Base-by-base conservation (phyloP, 2,888 invertebrate species). In the Cactoblastis cactorum region DNA sequence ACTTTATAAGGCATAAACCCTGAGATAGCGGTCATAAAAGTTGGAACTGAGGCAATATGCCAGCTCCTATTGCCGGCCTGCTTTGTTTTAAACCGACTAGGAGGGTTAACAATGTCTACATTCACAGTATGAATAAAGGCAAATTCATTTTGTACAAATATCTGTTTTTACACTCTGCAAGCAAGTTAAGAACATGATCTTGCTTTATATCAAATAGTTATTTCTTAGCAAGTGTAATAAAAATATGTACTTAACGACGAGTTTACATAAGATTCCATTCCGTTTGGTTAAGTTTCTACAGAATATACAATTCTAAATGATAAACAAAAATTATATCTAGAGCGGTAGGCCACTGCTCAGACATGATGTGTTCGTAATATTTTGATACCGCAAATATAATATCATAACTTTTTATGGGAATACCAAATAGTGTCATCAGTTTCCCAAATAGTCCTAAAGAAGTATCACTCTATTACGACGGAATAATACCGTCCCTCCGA, bases 1-100 rank as follows among this genome's bases (percentile, higher is more conserved):
- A 75, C 81, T 84, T 83, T 81, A 83, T 83, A 81, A 80, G 77
- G 79, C 83, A 83, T 85, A 83, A 85, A 85, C 72, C 73, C 73
- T 68, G 76, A 78, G 79, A 80, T 82, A 83, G 80, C 79, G 77
- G 74, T 77, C 72, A 77, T 83, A 83, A 83, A 83, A 82, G 74
- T 77, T 71, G 77, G 71, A 76, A 77, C 76, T 71, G 80, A 78
- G 79, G 83, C 83, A 81, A 80, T 83, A 83, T 78, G 81, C 81
- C 82, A 80, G 77, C 77, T 75, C 72, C 74, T 76, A 80, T 74
- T 77, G 78, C 78, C 71, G 69, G 68, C 70, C 69, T 74, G 81
- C 78, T 83, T 83, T 82, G 82, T 83, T 83, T 80, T 73, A 80
- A 80, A 80, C 73, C 64, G 70, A 63, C 66, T 71, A 66, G 72